Conservation (phyloP, 2,888 invertebrate species). For the Galeopsomyia nigrocyanea region DNA sequence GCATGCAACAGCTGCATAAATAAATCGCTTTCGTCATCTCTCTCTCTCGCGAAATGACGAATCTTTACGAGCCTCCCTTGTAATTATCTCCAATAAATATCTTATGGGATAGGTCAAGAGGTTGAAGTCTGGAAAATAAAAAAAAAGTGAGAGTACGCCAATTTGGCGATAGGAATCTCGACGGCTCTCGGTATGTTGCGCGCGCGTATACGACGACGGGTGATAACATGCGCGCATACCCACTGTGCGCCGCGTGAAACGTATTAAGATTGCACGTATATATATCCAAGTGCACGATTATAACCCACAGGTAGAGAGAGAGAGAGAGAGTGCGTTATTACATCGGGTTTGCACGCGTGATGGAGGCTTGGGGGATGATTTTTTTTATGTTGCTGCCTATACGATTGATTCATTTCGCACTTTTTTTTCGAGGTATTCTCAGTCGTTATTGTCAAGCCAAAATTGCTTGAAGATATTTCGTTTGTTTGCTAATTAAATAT, state of each 20-base stretch:
- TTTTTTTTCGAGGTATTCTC: not conserved
- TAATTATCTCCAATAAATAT: slow-evolving; percentile 69
- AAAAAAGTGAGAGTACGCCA: slow-evolving; percentile 42
- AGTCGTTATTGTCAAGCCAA: not conserved
- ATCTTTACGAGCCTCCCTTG: slow-evolving; percentile 66
- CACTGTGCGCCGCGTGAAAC: slow-evolving; percentile 47
- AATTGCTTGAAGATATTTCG: too few species aligned
- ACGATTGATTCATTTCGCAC: slow-evolving; percentile 27
- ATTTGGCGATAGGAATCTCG: slow-evolving; percentile 59
- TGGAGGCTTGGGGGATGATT: slow-evolving; percentile 10
- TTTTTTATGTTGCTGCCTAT: slow-evolving; percentile 10
- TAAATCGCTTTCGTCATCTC: slow-evolving; percentile 33
- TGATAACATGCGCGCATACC: not conserved
- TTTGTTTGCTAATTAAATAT: too few species aligned
- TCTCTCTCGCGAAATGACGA: slow-evolving; percentile 20
- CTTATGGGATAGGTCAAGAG: slow-evolving; percentile 49
- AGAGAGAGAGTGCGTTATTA: slow-evolving; percentile 26
- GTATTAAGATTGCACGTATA: slow-evolving; percentile 46
- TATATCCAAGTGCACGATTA: not conserved
- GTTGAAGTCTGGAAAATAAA: not conserved
- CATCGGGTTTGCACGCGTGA: slow-evolving; percentile 9
- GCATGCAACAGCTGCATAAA: slow-evolving; percentile 17
- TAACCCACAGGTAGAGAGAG: not conserved
- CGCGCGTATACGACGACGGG: not conserved
- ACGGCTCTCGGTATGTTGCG: not conserved